These are phyloP conservation scores for Thumatha senex DNA, from an alignment of 2,888 invertebrate genomes.

Conservation along the genomic window DNA sequence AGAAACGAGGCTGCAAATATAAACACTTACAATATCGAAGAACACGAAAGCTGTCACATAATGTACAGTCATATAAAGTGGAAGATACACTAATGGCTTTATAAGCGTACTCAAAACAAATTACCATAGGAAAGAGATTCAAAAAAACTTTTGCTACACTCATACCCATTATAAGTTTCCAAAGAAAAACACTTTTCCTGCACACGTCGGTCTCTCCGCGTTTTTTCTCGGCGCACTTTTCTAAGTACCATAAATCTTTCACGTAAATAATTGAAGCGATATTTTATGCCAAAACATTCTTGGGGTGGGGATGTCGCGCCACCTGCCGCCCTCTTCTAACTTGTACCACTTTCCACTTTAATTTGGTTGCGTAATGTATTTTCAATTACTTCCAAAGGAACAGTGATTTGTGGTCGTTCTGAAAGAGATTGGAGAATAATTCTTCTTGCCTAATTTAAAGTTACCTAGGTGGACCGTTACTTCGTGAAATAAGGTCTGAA, in stretches of 20 bases:
- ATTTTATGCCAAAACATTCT: constrained; percentile 84
- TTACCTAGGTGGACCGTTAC: constrained; percentile 44
- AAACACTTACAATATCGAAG: not conserved
- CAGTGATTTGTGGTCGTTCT: constrained; percentile 77
- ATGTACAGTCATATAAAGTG: constrained; percentile 32
- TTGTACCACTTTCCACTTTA: constrained; percentile 83
- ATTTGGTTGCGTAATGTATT: constrained; percentile 84
- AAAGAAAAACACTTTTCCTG: constrained; percentile 83
- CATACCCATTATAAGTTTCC: constrained; percentile 82
- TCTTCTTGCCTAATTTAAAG: constrained; percentile 73
- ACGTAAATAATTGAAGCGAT: constrained; percentile 85
- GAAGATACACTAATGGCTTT: constrained; percentile 65
- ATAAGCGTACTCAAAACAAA: constrained; percentile 79
- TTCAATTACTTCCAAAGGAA: constrained; percentile 81
- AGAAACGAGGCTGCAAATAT: not conserved
- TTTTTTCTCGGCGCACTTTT: constrained; percentile 83
- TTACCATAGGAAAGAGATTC: constrained; percentile 83
- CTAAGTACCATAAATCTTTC: constrained; percentile 82
- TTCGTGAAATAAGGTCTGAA: constrained; percentile 19
- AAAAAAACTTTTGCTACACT: constrained; percentile 75
- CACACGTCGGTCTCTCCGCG: constrained; percentile 76
- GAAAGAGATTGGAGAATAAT: constrained; percentile 73
- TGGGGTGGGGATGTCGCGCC: constrained; percentile 75
- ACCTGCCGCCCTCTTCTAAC: constrained; percentile 78
- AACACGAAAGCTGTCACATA: not conserved